Percentiles rank a stretch among this genome's conserved stretches.
Evolutionary conservation across 2,888 invertebrate species (phyloP).

Genomic region (Microplitis manilae): DNA sequence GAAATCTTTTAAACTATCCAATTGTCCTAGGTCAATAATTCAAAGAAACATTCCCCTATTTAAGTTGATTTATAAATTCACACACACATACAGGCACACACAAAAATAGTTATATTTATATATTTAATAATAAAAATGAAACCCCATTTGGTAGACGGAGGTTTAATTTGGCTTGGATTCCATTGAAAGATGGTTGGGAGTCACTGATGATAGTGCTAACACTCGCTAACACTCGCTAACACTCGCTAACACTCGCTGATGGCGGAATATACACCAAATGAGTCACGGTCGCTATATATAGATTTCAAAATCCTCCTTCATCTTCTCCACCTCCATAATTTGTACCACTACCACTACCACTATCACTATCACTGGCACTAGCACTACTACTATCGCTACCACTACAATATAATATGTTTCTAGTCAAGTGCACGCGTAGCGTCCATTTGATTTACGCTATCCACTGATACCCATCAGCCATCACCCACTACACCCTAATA

Average conservation of each 20-base stretch:
- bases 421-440: conserved; percentile 62
- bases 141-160: conserved; percentile 37
- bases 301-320: conserved; percentile 25
- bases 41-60: no score
- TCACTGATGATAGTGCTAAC: conserved; percentile 33
- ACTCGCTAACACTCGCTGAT: neutral
- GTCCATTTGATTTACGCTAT: conserved; percentile 65
- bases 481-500: conserved; percentile 8
- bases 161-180: conserved; percentile 10
- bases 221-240: neutral
- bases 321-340: neutral
- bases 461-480: conserved; percentile 55
- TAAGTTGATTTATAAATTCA: no score
- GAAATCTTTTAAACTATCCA: conserved; percentile 17
- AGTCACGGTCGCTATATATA: conserved; percentile 48
- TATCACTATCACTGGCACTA: no score
- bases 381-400: neutral
- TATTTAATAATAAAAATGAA: conserved; percentile 17
- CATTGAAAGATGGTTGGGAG: conserved; percentile 28
- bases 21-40: no score
- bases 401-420: conserved; percentile 50
- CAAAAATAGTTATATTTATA: no score
- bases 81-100: no score
- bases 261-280: conserved; percentile 46
- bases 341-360: no score